Percentiles rank a stretch among this genome's conserved stretches.
Evolutionary conservation across 1,140 invertebrate genomes (phyloP).

Genomic region (Philopotamus ludificatus): DNA sequence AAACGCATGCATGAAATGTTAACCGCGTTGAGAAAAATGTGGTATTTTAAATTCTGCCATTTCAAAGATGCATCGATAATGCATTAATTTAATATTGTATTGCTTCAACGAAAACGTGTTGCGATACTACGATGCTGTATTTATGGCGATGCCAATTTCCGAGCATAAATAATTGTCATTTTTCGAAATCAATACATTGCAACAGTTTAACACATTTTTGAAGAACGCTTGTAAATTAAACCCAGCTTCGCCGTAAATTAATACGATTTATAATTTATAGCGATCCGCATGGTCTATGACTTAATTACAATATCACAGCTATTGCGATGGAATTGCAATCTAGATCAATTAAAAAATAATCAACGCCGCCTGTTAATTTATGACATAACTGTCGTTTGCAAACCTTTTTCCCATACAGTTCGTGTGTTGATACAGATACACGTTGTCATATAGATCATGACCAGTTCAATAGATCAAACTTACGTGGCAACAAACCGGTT

Average conservation of each 20-base stretch:
- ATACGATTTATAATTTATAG: not conserved
- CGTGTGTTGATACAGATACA: not conserved
- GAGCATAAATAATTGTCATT: not conserved
- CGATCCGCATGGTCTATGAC: not conserved
- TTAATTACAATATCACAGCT: not conserved
- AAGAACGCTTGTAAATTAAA: not conserved
- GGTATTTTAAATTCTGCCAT: no score
- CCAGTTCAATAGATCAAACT: conserved; percentile 1
- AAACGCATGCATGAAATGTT: no score
- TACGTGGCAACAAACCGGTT: conserved; percentile 7
- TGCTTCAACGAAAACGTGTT: not conserved
- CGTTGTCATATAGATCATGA: conserved; percentile 20
- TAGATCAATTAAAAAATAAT: not conserved
- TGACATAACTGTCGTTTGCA: not conserved
- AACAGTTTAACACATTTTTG: not conserved
- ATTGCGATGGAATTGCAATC: not conserved
- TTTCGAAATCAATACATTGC: not conserved
- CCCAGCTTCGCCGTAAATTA: not conserved
- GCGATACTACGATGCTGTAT: not conserved
- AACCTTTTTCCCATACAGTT: not conserved
- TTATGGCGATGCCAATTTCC: not conserved
- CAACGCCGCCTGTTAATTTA: conserved; percentile 9
- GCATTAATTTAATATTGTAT: no score
- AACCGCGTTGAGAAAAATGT: no score
- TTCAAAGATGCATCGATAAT: no score